phyloP scores from a whole-genome alignment of 2,113 vertebrate species.

The Nibea coibor region DNA sequence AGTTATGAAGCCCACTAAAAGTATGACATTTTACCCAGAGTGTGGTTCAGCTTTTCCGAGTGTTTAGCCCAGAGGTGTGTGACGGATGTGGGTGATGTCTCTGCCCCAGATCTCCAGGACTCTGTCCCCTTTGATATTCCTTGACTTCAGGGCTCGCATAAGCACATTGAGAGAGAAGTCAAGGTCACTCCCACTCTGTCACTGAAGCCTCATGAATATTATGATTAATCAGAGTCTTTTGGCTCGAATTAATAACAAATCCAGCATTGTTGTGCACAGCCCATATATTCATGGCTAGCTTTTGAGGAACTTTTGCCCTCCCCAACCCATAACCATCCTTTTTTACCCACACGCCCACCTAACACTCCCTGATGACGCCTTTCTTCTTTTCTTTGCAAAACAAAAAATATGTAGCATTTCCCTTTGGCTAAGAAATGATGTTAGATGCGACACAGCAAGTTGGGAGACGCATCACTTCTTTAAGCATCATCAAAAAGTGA shows the following conservation, averaged over 20 bases:
- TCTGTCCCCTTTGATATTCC: constrained; percentile 81
- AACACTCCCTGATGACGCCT: constrained; percentile 39
- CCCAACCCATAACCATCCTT: constrained; percentile 1
- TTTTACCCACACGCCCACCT: constrained; percentile 36
- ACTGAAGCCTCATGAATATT: constrained; percentile 81
- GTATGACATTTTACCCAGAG: constrained; percentile 66
- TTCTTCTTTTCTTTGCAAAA: constrained; percentile 49
- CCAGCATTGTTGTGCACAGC: constrained; percentile 59
- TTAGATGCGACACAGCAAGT: constrained; percentile 13
- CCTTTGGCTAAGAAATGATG: constrained; percentile 17
- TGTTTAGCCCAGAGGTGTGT: constrained; percentile 73
- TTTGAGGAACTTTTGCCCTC: constrained; percentile 51
- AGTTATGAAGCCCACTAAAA: constrained; percentile 50
- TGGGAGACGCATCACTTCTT: constrained; percentile 6
- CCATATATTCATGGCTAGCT: constrained; percentile 62
- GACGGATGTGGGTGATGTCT: constrained; percentile 78
- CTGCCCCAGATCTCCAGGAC: constrained; percentile 78
- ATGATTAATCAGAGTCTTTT: constrained; percentile 81
- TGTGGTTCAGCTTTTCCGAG: constrained; percentile 57
- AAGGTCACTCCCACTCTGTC: constrained; percentile 80
- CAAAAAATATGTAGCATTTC: constrained; percentile 31
- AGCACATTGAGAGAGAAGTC: constrained; percentile 76
- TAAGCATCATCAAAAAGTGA: constrained; percentile 2
- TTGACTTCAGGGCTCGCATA: constrained; percentile 73
- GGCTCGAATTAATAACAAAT: constrained; percentile 76